A percentile compares a stretch with the other conserved stretches of the same genome.
These are phyloP conservation scores for Aelia acuminata DNA, from an alignment of 2,888 invertebrate species.

Conservation along the genomic window DNA sequence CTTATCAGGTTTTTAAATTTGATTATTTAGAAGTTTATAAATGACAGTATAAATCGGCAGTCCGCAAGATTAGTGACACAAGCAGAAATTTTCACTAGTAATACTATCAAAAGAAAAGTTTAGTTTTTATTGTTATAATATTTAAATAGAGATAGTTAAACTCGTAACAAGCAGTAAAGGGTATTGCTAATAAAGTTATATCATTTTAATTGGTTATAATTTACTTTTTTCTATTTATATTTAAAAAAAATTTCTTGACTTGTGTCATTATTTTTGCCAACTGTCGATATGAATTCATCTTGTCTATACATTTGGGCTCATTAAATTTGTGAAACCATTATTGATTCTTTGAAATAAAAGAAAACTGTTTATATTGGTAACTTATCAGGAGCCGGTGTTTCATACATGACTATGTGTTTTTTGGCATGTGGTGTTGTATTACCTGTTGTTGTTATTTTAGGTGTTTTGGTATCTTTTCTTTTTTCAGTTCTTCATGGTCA, in stretches of 20 bases:
- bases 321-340: background rate
- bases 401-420: background rate
- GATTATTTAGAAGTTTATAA: too few relatives aligned
- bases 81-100: too few relatives aligned
- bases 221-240: background rate
- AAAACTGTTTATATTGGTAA: background rate
- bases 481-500: background rate
- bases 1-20: too few relatives aligned
- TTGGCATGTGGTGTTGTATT: background rate
- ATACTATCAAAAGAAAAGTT: too few relatives aligned
- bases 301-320: background rate
- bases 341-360: background rate
- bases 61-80: too few relatives aligned
- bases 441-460: background rate
- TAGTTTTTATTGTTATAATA: too few relatives aligned
- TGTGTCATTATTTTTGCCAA: too few relatives aligned
- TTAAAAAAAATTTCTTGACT: too few relatives aligned
- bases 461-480: background rate
- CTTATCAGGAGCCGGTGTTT: background rate
- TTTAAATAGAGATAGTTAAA: too few relatives aligned
- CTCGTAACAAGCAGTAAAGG: too few relatives aligned
- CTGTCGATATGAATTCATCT: background rate
- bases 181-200: too few relatives aligned
- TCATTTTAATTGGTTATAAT: background rate
- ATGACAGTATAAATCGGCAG: too few relatives aligned